Conservation (phyloP, 2,888 invertebrate genomes). For the Dendrolimus houi region DNA sequence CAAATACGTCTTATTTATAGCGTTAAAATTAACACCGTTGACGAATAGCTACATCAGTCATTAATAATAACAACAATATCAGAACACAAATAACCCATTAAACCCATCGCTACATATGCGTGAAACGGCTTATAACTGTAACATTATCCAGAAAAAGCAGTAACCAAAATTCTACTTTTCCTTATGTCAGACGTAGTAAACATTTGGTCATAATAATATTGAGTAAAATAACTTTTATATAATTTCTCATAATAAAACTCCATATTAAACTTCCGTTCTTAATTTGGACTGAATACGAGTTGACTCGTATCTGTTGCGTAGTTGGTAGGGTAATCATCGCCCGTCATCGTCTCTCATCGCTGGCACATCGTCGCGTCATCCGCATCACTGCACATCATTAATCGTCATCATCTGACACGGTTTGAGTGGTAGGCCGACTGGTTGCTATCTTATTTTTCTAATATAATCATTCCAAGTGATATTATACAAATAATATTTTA, state of each 20-base stretch:
- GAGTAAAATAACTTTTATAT: constrained; percentile 2
- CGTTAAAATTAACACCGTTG: too few species aligned
- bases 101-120: too few species aligned
- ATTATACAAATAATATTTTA: too few species aligned
- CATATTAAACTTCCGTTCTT: constrained; percentile 16
- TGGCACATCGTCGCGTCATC: constrained; percentile 53
- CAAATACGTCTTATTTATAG: too few species aligned
- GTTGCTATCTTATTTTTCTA: constrained; percentile 16
- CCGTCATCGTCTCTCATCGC: constrained; percentile 15
- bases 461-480: too few species aligned
- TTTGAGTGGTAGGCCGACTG: constrained; percentile 63
- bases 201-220: background rate
- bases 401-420: constrained; percentile 59
- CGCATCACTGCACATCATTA: constrained; percentile 70
- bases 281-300: constrained; percentile 46
- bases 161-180: background rate
- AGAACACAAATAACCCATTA: too few species aligned
- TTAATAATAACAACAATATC: too few species aligned
- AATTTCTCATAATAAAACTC: constrained; percentile 7
- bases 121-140: too few species aligned
- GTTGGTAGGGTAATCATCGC: constrained; percentile 38
- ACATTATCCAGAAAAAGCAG: too few species aligned
- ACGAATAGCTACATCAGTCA: too few species aligned
- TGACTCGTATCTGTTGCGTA: constrained; percentile 50
- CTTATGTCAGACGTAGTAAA: background rate